Evolutionary conservation across 2,888 invertebrate genomes (phyloP), one percentile per base, ranked within the genome.

Genomic region (Drosophila lacicola): DNA sequence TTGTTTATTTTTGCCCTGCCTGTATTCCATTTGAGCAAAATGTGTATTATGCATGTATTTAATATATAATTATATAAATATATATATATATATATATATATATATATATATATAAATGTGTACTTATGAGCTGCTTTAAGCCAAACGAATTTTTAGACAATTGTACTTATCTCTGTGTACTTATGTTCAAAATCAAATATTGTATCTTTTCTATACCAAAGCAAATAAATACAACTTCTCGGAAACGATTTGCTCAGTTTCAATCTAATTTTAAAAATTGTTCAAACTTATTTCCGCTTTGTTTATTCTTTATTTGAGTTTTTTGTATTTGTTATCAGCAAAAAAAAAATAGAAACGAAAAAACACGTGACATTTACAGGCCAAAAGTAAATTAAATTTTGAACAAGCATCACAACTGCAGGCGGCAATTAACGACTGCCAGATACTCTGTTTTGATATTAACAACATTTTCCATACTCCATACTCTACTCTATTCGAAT

Each of bases 121-220:
- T 58, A 65, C 34, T 34, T 49, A 66, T 2, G 14, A 34, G 33
- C 25, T 41, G 39, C 44, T 74, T 50, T 60, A 53, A 8, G 17
- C 17, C 41, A 53, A 13, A 29, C 67, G 56, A 76, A 76, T 68
- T 63, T 72, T 50, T 60, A 51, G 54, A 53, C 49, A 53, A 68
- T 21, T 42, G 47, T 66, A 67, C 65, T 74, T 70, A 70, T 37
- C 42, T 61, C n/a, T 47, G 70, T 29, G 39, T 53, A 50, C 60
- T 51, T 62, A 55, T 69, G 33, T 54, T 19, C 11, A 41, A 33
- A 42, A 57, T 49, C 33, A 49, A 33, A 45, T 14, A 53, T 47
- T 74, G 57, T 74, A 60, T 44, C 44, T 60, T 50, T 25, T 14
- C 25, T 41, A 34, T 45, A 50, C 45, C 60, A 75, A 71, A 68